These are phyloP conservation scores for Epizoanthus fatuus DNA, from an alignment of 92 coral and sea anemone genomes.

Conservation along the genomic window DNA sequence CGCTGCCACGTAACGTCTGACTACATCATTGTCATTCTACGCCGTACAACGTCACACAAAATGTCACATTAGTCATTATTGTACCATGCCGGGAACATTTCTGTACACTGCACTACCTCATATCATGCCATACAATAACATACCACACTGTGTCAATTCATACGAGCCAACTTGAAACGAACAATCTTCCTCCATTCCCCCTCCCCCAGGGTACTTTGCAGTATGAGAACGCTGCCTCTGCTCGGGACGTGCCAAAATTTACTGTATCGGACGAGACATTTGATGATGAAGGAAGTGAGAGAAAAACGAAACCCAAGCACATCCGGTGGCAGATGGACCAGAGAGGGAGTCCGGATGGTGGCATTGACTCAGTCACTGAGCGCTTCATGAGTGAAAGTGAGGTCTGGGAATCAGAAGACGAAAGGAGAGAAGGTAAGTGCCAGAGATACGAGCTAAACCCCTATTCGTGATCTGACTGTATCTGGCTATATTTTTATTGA, in stretches of 20 bases:
- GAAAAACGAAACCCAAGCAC: conserved; percentile 61
- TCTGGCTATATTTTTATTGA: no score
- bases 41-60: no score
- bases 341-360: conserved; percentile 82
- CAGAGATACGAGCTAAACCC: not conserved
- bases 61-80: no score
- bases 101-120: no score
- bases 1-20: no score
- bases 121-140: no score
- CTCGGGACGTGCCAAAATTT: conserved; percentile 87
- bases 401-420: conserved; percentile 87
- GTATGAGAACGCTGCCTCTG: conserved; percentile 92
- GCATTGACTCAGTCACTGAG: conserved; percentile 89
- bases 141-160: no score
- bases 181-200: not conserved
- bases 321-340: conserved; percentile 82
- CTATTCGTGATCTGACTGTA: no score
- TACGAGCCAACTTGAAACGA: not conserved
- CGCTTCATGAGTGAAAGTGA: conserved; percentile 82
- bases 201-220: conserved; percentile 17
- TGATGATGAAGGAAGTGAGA: conserved; percentile 65
- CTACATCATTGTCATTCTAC: no score
- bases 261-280: conserved; percentile 81
- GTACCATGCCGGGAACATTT: no score
- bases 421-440: conserved; percentile 57